phyloP scores from a whole-genome alignment of 2,888 invertebrate genomes.

The Elegia similella region DNA sequence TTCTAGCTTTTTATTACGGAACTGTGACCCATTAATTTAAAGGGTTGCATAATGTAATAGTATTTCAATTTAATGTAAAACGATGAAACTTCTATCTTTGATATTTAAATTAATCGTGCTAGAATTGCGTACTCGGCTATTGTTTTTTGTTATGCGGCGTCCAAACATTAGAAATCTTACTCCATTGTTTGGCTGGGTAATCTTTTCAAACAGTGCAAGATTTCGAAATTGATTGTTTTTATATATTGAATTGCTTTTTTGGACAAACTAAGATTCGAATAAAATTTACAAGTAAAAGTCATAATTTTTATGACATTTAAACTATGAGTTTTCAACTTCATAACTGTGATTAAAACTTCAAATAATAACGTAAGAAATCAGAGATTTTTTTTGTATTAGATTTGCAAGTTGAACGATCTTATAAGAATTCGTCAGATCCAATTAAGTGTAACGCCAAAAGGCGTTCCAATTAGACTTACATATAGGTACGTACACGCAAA shows the following conservation, averaged over 20 bases:
- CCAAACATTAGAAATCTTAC: slow-evolving; percentile 10
- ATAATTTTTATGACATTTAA: too few species aligned
- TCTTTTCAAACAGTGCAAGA: background rate
- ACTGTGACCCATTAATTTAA: background rate
- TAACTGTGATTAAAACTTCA: too few species aligned
- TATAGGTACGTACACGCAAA: slow-evolving; percentile 30
- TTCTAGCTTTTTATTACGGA: slow-evolving; percentile 6
- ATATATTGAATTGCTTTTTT: background rate
- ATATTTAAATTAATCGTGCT: slow-evolving; percentile 1
- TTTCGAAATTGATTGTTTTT: background rate
- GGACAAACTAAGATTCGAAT: too few species aligned
- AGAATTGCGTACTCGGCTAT: slow-evolving; percentile 5
- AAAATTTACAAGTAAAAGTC: too few species aligned
- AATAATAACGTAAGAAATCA: background rate
- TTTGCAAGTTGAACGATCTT: background rate
- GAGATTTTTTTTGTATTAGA: background rate
- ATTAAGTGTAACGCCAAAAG: background rate
- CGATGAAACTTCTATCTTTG: background rate
- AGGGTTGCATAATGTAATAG: background rate
- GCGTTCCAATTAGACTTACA: slow-evolving; percentile 21
- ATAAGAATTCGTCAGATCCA: background rate
- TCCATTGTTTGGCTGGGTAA: background rate
- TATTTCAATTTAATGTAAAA: background rate
- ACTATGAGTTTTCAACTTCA: too few species aligned
- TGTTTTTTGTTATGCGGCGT: slow-evolving; percentile 2